Conservation (phyloP, 2,797 vertebrate species). For the Psittacula derbiana region DNA sequence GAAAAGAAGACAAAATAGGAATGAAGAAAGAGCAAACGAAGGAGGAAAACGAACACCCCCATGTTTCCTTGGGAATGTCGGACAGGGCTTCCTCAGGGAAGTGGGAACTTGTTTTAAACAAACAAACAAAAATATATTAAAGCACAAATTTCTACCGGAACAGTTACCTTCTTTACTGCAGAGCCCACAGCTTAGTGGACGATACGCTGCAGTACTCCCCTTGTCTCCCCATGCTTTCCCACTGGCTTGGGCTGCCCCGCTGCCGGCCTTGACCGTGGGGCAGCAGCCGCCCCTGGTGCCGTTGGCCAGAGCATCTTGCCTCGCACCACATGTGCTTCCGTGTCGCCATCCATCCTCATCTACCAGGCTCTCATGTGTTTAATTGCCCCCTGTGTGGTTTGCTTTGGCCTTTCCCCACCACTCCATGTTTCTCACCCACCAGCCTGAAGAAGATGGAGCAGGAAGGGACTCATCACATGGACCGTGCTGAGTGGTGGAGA, state of each 20-base stretch:
- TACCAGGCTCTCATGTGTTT: constrained; percentile 50
- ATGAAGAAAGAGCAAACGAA: constrained; percentile 51
- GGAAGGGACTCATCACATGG: not conserved
- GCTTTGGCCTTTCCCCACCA: constrained; percentile 2
- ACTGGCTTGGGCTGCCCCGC: not conserved
- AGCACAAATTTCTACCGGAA: constrained; percentile 83
- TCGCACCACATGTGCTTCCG: constrained; percentile 56
- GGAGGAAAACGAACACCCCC: not conserved
- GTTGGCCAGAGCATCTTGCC: not conserved
- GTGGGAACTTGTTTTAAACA: constrained; percentile 72
- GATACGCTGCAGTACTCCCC: constrained; percentile 12
- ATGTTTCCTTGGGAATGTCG: constrained; percentile 52
- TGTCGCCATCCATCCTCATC: constrained; percentile 50
- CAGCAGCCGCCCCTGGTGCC: accelerated
- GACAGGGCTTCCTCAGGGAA: constrained; percentile 71
- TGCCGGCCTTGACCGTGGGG: accelerated
- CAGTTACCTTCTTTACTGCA: constrained; percentile 78
- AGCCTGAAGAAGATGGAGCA: constrained; percentile 31
- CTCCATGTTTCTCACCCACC: not conserved
- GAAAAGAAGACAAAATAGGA: constrained; percentile 39
- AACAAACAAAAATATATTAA: constrained; percentile 75
- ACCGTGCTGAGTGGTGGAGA: not conserved
- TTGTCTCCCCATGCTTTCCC: constrained; percentile 8
- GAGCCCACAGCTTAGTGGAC: constrained; percentile 59
- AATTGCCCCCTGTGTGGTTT: constrained; percentile 21